Percentiles rank a stretch among this genome's conserved stretches.
These are phyloP conservation scores for Heliconius charithonia DNA, from an alignment of 2,888 invertebrate genomes.

Conservation along the genomic window DNA sequence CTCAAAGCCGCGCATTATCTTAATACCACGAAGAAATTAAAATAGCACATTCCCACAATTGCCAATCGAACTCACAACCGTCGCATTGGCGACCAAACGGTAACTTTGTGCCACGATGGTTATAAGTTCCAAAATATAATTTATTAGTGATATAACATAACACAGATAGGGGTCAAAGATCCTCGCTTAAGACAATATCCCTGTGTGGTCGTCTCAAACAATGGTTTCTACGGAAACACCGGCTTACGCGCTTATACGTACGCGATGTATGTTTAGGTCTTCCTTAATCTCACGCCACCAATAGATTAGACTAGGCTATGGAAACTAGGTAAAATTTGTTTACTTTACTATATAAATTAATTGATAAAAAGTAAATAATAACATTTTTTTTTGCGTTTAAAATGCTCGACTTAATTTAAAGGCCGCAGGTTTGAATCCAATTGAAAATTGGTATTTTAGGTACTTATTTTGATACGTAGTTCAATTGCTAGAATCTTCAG, in stretches of 20 bases:
- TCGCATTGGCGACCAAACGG: neutral
- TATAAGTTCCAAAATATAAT: slow-evolving; percentile 1
- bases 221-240: slow-evolving; percentile 45
- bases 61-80: no score
- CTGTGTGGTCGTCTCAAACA: slow-evolving; percentile 41
- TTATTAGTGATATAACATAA: slow-evolving; percentile 3
- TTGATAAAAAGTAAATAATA: neutral
- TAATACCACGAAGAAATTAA: no score
- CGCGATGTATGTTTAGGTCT: slow-evolving; percentile 62
- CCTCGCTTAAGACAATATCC: slow-evolving; percentile 24
- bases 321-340: neutral
- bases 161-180: slow-evolving; percentile 15
- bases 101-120: neutral
- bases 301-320: slow-evolving; percentile 4
- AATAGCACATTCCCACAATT: no score
- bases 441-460: no score
- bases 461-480: no score
- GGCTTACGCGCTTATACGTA: slow-evolving; percentile 45
- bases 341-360: neutral
- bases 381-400: no score
- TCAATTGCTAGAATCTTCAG: no score
- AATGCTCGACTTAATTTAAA: no score
- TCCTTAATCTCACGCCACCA: slow-evolving; percentile 54
- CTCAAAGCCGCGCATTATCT: no score
- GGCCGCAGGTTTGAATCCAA: no score